phyloP scores from a whole-genome alignment of 2,888 invertebrate genomes.

The Litoditis marina region DNA sequence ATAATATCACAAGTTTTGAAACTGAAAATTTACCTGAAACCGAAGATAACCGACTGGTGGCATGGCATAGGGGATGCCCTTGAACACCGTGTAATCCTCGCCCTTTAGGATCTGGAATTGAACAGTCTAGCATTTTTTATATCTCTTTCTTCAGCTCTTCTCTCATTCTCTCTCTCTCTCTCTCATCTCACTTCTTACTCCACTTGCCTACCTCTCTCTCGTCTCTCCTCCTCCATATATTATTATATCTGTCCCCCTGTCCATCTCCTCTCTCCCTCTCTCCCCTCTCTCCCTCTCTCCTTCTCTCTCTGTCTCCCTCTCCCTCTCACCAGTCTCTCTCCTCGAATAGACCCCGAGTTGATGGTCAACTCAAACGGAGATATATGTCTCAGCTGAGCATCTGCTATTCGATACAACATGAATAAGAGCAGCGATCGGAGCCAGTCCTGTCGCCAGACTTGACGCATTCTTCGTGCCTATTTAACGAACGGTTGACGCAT shows the following conservation, averaged over 20 bases:
- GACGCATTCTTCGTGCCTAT: slow-evolving; percentile 1
- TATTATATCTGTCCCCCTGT: too few species aligned
- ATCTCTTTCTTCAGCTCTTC: too few species aligned
- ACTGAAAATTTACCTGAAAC: slow-evolving; percentile 54
- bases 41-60: slow-evolving; percentile 61
- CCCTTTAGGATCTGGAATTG: slow-evolving; percentile 34
- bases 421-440: neutral
- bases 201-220: too few species aligned
- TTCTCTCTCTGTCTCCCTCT: too few species aligned
- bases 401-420: neutral
- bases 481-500: too few species aligned
- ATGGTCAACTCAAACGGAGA: slow-evolving; percentile 57
- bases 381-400: slow-evolving; percentile 27
- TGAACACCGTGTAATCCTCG: slow-evolving; percentile 60
- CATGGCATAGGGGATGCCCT: slow-evolving; percentile 62
- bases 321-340: slow-evolving; percentile 56
- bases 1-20: too few species aligned
- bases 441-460: neutral
- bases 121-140: neutral
- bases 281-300: too few species aligned
- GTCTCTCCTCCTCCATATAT: too few species aligned
- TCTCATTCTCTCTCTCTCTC: too few species aligned
- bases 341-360: slow-evolving; percentile 58
- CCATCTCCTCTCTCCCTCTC: too few species aligned
- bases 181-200: too few species aligned